Conservation (phyloP, 2,797 vertebrate genomes). For the Lepus oiostolus region DNA sequence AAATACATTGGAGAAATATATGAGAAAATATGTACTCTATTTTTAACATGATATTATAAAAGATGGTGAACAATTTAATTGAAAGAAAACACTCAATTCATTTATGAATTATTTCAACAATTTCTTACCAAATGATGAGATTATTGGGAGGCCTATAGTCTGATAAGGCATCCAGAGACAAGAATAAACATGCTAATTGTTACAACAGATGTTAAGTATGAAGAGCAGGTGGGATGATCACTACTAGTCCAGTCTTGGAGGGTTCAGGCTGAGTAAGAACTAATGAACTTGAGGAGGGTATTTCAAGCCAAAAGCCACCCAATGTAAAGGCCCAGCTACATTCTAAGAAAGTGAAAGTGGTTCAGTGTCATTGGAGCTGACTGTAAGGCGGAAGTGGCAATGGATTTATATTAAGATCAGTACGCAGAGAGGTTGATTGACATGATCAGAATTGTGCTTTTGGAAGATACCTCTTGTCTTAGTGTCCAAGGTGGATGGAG, state of each 20-base stretch:
- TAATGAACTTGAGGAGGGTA: background rate
- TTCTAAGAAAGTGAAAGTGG: slow-evolving; percentile 61
- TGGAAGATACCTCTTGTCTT: background rate
- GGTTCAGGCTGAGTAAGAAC: background rate
- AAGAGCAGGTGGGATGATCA: background rate
- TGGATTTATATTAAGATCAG: slow-evolving; percentile 14
- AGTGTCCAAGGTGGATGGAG: background rate
- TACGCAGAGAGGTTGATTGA: background rate
- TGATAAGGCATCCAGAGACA: background rate
- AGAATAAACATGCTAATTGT: background rate
- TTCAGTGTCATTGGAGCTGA: background rate
- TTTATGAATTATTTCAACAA: background rate
- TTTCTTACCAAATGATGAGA: background rate
- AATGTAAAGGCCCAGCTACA: background rate
- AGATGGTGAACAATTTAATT: background rate
- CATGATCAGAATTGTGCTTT: background rate
- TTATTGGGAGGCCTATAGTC: background rate
- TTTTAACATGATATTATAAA: slow-evolving; percentile 29
- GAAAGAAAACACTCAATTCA: background rate
- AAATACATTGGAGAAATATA: background rate
- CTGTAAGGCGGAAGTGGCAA: background rate
- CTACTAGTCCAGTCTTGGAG: background rate
- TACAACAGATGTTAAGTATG: background rate
- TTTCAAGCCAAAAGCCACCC: background rate
- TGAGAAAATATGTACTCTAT: background rate